phyloP scores from a whole-genome alignment of 2,797 vertebrate genomes.

The Todus mexicanus region DNA sequence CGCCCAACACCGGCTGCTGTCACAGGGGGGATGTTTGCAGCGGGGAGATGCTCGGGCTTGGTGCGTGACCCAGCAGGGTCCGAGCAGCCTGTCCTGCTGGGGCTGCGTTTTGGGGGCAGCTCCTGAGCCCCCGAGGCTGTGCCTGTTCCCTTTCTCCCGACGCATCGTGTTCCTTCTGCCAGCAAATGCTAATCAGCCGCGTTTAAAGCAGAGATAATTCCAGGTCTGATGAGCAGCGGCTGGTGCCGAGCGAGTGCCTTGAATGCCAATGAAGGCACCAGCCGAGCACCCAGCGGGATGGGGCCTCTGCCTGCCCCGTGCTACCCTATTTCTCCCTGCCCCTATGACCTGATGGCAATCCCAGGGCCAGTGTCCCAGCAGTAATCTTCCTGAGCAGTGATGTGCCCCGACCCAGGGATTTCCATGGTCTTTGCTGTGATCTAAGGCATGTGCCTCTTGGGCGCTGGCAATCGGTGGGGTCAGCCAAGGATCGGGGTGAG shows the following conservation, averaged over 20 bases:
- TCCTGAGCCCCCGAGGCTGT: not conserved
- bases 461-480: accelerated
- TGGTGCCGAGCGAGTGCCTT: not conserved
- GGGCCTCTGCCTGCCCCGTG: not conserved
- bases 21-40: accelerated
- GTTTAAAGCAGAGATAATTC: constrained; percentile 47
- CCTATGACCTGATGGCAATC: not conserved
- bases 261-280: constrained; percentile 15
- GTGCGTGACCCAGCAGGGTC: accelerated
- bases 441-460: not conserved
- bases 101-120: not conserved
- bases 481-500: not conserved
- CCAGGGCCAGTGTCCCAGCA: not conserved
- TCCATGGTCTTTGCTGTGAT: not conserved
- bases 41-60: not conserved
- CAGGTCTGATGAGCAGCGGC: constrained; percentile 46
- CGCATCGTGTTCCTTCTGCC: not conserved
- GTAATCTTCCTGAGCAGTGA: not conserved
- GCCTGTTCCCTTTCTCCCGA: not conserved
- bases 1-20: accelerated
- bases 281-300: not conserved
- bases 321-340: not conserved
- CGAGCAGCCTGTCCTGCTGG: not conserved
- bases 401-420: not conserved
- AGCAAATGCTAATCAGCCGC: constrained; percentile 51